phyloP scores from a whole-genome alignment of 2,888 invertebrate species.

The Idaea aversata region DNA sequence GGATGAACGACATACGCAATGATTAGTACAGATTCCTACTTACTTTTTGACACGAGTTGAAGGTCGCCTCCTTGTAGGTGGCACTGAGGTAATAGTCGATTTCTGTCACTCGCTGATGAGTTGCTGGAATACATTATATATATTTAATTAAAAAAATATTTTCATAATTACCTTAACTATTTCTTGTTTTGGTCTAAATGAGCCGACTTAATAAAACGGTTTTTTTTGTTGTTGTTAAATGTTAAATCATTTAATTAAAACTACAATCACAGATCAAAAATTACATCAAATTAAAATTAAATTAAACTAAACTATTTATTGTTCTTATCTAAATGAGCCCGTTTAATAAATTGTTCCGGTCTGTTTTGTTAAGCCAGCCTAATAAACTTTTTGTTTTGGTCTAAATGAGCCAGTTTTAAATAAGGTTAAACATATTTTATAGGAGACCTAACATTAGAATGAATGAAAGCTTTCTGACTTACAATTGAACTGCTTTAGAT shows the following conservation, averaged over 20 bases:
- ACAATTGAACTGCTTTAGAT: conserved; percentile 48
- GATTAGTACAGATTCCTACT: conserved; percentile 18
- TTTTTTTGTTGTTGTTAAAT: no score
- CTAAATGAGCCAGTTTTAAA: no score
- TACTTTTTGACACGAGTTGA: conserved; percentile 90
- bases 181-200: background rate
- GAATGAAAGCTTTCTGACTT: conserved; percentile 21
- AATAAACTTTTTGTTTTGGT: no score
- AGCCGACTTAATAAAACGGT: no score
- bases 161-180: background rate
- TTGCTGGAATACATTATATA: conserved; percentile 54
- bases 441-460: no score
- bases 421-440: background rate
- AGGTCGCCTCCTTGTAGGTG: conserved; percentile 86
- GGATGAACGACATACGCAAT: background rate
- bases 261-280: no score
- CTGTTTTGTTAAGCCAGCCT: no score
- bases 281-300: no score
- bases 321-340: no score
- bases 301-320: no score
- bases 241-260: no score
- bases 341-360: no score
- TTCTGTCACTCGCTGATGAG: conserved; percentile 47
- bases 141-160: background rate
- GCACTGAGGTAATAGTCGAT: conserved; percentile 86